Evolutionary conservation across 1,140 invertebrate genomes (phyloP).

Genomic region (Pseudomyrmex cubaensis): DNA sequence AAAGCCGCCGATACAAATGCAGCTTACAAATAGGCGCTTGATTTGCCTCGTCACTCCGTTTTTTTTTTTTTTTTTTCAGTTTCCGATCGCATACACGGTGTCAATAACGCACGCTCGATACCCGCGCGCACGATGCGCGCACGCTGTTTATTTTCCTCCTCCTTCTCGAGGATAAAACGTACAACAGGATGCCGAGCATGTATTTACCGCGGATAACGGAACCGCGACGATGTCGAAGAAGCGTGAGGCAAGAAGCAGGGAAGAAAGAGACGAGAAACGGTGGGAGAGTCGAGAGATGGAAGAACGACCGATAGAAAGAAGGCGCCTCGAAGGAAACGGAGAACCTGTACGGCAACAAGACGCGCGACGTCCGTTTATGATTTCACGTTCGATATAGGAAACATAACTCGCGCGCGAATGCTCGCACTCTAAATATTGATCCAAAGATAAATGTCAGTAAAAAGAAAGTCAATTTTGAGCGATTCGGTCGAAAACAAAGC

Average conservation of each 20-base stretch:
- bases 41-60: slow-evolving; percentile 43
- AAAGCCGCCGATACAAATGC: background rate
- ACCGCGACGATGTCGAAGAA: slow-evolving; percentile 42
- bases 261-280: background rate
- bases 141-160: slow-evolving; percentile 65
- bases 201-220: slow-evolving; percentile 72
- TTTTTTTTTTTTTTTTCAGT: slow-evolving; percentile 3
- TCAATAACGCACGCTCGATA: slow-evolving; percentile 55
- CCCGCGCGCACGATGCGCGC: background rate
- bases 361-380: slow-evolving; percentile 3
- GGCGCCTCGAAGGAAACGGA: slow-evolving; percentile 33
- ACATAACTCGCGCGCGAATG: background rate
- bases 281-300: slow-evolving; percentile 17
- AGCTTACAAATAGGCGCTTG: slow-evolving; percentile 23
- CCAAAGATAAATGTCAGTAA: background rate
- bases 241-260: slow-evolving; percentile 9
- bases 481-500: background rate
- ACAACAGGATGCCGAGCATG: slow-evolving; percentile 55
- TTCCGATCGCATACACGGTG: slow-evolving; percentile 27
- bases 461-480: slow-evolving; percentile 8
- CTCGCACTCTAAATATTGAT: slow-evolving; percentile 10
- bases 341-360: slow-evolving; percentile 39
- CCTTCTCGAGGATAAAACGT: slow-evolving; percentile 53
- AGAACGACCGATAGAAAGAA: slow-evolving; percentile 52
- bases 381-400: slow-evolving; percentile 17